A percentile compares a stretch with the other conserved stretches of the same genome.
phyloP scores from a whole-genome alignment of 2,888 invertebrate genomes.

The Operophtera brumata region DNA sequence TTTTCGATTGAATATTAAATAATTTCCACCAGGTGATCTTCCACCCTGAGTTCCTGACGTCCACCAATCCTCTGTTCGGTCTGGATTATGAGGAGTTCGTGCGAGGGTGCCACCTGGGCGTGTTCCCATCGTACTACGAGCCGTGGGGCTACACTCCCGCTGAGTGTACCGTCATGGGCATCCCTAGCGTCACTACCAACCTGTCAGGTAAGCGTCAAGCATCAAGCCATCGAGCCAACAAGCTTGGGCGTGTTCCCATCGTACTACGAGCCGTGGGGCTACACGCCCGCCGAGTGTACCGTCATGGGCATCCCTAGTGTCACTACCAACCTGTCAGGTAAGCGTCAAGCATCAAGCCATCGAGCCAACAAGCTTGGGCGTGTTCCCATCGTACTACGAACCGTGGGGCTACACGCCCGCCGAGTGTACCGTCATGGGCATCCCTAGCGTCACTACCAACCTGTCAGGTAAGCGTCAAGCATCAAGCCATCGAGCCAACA shows the following conservation, averaged over 20 bases:
- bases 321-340: conserved; percentile 97
- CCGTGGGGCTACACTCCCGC: conserved; percentile 99
- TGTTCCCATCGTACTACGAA: conserved; percentile 99
- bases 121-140: conserved; percentile 99
- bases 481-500: neutral
- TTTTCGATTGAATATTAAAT: too few species aligned
- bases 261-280: conserved; percentile 99
- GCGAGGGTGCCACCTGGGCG: conserved; percentile 98
- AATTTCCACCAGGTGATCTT: conserved; percentile 88
- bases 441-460: conserved; percentile 98
- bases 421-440: conserved; percentile 99
- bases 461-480: conserved; percentile 86
- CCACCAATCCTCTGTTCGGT: conserved; percentile 98
- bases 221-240: neutral
- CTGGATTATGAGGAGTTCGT: conserved; percentile 99
- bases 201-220: conserved; percentile 84
- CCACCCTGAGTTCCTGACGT: conserved; percentile 98
- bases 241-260: conserved; percentile 99
- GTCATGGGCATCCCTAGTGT: conserved; percentile 99
- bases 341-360: conserved; percentile 24
- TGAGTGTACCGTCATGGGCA: conserved; percentile 99
- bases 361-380: conserved; percentile 89
- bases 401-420: conserved; percentile 99
- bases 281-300: conserved; percentile 99
- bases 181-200: conserved; percentile 98